Evolutionary conservation across 2,113 vertebrate species (phyloP).

Genomic region (Copsychus sechellarum): DNA sequence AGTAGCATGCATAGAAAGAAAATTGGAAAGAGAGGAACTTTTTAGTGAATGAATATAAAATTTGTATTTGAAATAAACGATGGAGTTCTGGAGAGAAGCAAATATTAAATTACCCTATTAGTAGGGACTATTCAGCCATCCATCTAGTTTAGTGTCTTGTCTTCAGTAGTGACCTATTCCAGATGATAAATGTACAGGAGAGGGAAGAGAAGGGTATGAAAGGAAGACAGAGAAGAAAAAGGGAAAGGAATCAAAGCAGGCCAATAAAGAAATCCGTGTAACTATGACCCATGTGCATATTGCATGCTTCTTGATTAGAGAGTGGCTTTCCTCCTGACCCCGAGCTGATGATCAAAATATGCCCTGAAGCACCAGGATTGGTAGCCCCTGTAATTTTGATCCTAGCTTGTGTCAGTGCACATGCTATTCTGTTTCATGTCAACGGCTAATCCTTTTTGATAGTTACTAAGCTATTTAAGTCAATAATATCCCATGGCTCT

Average conservation of each 20-base stretch:
- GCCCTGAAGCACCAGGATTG: slow-evolving; percentile 41
- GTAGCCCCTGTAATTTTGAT: slow-evolving; percentile 54
- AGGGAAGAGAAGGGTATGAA: background rate
- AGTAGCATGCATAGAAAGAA: background rate
- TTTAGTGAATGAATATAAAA: slow-evolving; percentile 19
- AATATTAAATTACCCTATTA: slow-evolving; percentile 50
- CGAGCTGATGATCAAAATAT: slow-evolving; percentile 23
- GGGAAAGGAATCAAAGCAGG: background rate
- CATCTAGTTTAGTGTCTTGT: slow-evolving; percentile 52
- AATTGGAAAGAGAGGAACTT: slow-evolving; percentile 12
- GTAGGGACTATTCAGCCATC: slow-evolving; percentile 20
- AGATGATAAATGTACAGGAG: slow-evolving; percentile 3
- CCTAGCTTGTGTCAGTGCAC: slow-evolving; percentile 36
- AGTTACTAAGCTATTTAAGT: slow-evolving; percentile 67
- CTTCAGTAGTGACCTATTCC: slow-evolving; percentile 45
- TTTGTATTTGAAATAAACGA: slow-evolving; percentile 23
- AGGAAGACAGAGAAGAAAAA: background rate
- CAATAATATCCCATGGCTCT: slow-evolving; percentile 51
- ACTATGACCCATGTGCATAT: background rate
- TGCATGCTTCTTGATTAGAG: background rate
- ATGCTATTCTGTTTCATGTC: slow-evolving; percentile 57
- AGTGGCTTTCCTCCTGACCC: slow-evolving; percentile 3
- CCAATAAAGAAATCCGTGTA: background rate
- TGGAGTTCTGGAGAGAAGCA: slow-evolving; percentile 41
- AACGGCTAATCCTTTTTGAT: slow-evolving; percentile 64